Evolutionary conservation across 2,888 invertebrate genomes (phyloP), one percentile per base, ranked within the genome.

Genomic region (Notodonta ziczac): DNA sequence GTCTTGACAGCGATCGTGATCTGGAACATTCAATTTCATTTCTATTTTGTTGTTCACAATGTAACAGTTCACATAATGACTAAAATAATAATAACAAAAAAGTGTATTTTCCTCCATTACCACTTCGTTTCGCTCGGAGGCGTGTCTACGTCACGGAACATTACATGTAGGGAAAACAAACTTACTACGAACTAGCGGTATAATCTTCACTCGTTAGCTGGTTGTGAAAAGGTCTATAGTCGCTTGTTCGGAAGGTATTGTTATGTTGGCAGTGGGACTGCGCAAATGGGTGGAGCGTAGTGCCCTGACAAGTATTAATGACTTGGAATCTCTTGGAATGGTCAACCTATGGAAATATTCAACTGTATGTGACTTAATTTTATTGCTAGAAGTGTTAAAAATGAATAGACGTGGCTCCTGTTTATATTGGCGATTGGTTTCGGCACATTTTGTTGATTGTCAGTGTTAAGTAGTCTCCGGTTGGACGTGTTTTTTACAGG

Each of bases 231-330:
- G 77, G 80, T 80, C 63, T 58, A 66, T 57, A 67, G 60, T 78
- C 55, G 70, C n/a, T 54, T 56, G 56, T 59, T 52, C 39, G 4
- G 51, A 32, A 40, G 3, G 62, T 12, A 64, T 57, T 57, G 54
- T 32, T 59, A 70, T 65, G 59, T 72, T 72, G 56, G 73, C 62
- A 56, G 39, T 70, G 69, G 79, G 69, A 80, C 83, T 81, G 86
- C 85, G 85, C 86, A 86, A 83, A 81, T 85, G 89, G 91, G 91
- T 81, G 92, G 89, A 77, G 90, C 83, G 75, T 80, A 63, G 66
- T 64, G 60, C 62, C 77, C 81, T 83, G 90, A 89, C 90, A 86
- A 85, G 77, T 88, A 92, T 92, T 90, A 91, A 91, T 90, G 90
- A 87, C 81, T 81, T 68, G 80, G 61, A 91, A 91, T 90, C 89